These are phyloP conservation scores for Chrysolina oricalcia DNA, from an alignment of 2,888 invertebrate genomes.

Conservation along the genomic window DNA sequence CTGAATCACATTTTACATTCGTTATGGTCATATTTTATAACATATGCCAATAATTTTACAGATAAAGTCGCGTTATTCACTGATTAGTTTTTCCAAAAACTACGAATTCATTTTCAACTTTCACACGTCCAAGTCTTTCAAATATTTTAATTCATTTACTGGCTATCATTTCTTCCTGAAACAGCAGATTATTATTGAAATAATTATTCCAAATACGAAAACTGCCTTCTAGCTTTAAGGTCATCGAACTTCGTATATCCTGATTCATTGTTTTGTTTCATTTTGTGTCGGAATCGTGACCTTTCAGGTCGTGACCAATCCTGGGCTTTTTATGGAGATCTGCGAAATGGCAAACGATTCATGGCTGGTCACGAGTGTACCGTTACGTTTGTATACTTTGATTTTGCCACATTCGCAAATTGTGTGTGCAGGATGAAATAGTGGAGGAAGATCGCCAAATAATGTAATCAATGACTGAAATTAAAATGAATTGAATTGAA, in stretches of 20 bases:
- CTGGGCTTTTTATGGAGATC: slow-evolving; percentile 16
- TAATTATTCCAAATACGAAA: neutral
- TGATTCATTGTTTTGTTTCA: slow-evolving; percentile 14
- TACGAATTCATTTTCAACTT: no score
- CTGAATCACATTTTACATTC: no score
- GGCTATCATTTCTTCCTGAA: neutral
- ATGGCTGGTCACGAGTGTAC: slow-evolving; percentile 31
- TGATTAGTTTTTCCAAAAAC: no score
- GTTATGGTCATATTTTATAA: no score
- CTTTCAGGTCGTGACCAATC: slow-evolving; percentile 26
- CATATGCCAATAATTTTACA: no score
- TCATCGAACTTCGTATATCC: slow-evolving; percentile 2
- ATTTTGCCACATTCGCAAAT: neutral
- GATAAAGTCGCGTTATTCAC: no score
- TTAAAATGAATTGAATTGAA: no score
- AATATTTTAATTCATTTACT: neutral
- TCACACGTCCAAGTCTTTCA: no score
- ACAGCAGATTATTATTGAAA: neutral
- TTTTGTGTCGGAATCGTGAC: slow-evolving; percentile 14
- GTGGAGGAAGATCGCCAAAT: neutral
- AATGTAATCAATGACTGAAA: neutral
- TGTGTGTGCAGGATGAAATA: neutral
- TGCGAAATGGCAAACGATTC: slow-evolving; percentile 28
- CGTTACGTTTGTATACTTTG: slow-evolving; percentile 8
- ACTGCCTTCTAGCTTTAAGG: neutral